Evolutionary conservation across 2,113 vertebrate genomes (phyloP).

Genomic region (Oxyruncus cristatus): DNA sequence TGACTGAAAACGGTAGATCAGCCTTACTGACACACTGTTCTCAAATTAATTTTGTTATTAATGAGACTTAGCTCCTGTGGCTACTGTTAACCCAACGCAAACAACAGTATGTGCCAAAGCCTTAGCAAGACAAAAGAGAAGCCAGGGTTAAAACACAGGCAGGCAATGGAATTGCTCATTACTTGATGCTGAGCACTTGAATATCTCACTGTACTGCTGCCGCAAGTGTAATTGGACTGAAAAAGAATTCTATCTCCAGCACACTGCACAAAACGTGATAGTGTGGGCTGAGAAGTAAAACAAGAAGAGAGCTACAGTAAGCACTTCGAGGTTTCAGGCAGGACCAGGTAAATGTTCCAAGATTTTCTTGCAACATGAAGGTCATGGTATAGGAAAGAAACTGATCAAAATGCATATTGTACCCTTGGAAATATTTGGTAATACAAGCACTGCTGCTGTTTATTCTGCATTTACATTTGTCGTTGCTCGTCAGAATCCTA

Average conservation of each 20-base stretch:
- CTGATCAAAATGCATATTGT: neutral
- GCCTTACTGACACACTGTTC: neutral
- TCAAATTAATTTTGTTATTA: neutral
- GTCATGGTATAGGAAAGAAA: neutral
- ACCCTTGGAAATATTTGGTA: neutral
- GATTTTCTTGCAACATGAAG: neutral
- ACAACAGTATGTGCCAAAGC: neutral
- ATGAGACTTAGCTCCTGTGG: neutral
- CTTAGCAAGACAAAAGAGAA: neutral
- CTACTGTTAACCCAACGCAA: neutral
- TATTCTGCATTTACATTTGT: neutral
- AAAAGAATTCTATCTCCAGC: neutral
- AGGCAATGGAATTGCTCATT: neutral
- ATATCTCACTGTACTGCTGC: neutral
- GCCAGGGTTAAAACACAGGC: neutral
- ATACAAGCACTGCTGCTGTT: neutral
- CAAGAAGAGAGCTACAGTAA: neutral
- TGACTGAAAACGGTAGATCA: neutral
- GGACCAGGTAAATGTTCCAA: neutral
- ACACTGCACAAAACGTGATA: neutral
- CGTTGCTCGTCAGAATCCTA: neutral
- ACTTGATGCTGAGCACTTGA: neutral
- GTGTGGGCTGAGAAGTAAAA: neutral
- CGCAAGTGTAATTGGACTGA: neutral
- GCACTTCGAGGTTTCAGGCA: neutral